Percentiles rank a stretch among this genome's conserved stretches.
Conservation (phyloP, 2,113 vertebrate genomes). For the Petrocephalus zakoni region DNA sequence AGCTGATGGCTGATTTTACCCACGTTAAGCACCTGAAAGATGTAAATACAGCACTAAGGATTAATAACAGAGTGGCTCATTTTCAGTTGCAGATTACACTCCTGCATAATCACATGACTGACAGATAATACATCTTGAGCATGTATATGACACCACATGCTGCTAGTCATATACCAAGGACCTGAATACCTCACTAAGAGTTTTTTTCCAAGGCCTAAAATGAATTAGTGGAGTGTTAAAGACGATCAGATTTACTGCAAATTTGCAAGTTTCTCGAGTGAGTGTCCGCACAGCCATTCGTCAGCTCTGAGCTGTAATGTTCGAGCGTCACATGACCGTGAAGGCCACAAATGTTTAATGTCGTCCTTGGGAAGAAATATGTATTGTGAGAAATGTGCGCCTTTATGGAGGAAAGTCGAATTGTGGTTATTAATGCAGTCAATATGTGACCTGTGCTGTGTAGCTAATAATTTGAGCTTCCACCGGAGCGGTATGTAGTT, state of each 20-base stretch:
- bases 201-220: not conserved
- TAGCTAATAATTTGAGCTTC: not conserved
- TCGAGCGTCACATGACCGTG: not conserved
- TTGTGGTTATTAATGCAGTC: not conserved
- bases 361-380: conserved; percentile 1
- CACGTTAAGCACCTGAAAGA: not conserved
- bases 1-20: not conserved
- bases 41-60: not conserved
- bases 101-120: not conserved
- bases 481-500: not conserved
- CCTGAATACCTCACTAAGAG: not conserved
- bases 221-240: not conserved
- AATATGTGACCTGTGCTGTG: not conserved
- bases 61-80: not conserved
- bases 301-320: not conserved
- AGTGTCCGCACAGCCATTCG: not conserved
- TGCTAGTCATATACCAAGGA: too few relatives aligned
- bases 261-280: not conserved
- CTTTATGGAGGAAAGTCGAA: not conserved
- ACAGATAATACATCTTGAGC: not conserved
- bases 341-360: not conserved
- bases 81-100: not conserved
- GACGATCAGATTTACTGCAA: not conserved
- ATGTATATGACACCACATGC: not conserved
- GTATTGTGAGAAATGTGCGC: not conserved